Base-by-base conservation (phyloP, 2,113 vertebrate genomes). In the Syngnathus typhle region DNA sequence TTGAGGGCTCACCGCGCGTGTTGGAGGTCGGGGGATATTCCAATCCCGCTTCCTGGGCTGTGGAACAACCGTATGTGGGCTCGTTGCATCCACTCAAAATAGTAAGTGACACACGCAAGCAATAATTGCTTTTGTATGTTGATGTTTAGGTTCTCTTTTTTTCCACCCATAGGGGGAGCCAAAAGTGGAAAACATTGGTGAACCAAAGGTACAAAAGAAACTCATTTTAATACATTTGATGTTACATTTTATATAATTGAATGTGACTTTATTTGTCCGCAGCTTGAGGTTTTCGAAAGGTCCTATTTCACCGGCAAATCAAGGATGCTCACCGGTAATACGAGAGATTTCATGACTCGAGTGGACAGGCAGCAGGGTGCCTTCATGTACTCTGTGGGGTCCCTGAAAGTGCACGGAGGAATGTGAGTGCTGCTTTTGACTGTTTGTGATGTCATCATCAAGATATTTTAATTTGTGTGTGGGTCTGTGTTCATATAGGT, bases 81-180 rank as follows among this genome's bases (percentile, higher is more conserved):
- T 98, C 96, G 8, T 41, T 99, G 68, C 94, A 95, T 71, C 94
- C 96, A 11, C 87, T 98, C 75, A 94, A 90, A 90, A 87, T 97
- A 76, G 96, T 98, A 88, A 90, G 94, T 73, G 36, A 6, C 36
- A 7, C 55, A 58, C 7, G 16, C 23, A 15, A 32, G 12, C 18
- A 32, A 32, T 32, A 32, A 32, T 18, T 1, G 15, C 7, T 6
- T 60, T 18, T 8, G 16, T 8, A 12, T 43, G 21, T 13, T 44
- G 11, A 12, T 21, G 11, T 21, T 18, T 12, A 18, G 13, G 27
- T 37, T 59, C 63, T 41, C 80, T 43, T 16, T 15, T 46, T 46
- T 15, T 41, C 9, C 11, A 12, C 52, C 70, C 75, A 7, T 73
- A 99, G 97, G 94, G 94, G 36, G 94, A 95, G 56, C 96, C 97